Percentiles rank a stretch among this genome's conserved stretches.
phyloP scores from a whole-genome alignment of 2,797 vertebrate genomes.

The Poecilia gillii region DNA sequence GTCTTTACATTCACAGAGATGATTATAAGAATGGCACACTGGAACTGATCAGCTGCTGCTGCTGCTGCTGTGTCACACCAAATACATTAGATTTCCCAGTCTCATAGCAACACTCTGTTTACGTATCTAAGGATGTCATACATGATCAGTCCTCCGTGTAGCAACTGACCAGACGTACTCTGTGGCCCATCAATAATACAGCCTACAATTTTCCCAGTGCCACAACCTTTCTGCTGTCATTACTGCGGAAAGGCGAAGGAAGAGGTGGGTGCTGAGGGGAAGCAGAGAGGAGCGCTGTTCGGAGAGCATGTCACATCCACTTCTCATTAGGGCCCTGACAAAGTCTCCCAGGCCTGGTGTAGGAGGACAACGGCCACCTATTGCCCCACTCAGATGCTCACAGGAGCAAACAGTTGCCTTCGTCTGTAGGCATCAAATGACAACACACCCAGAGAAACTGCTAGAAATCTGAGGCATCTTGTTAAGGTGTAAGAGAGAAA shows the following conservation, averaged over 20 bases:
- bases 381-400: slow-evolving; percentile 43
- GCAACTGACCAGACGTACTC: slow-evolving; percentile 39
- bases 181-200: slow-evolving; percentile 69
- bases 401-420: slow-evolving; percentile 49
- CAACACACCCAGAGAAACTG: slow-evolving; percentile 36
- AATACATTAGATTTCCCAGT: slow-evolving; percentile 32
- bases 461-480: slow-evolving; percentile 49
- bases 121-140: slow-evolving; percentile 42
- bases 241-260: slow-evolving; percentile 31
- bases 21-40: slow-evolving; percentile 29
- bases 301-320: slow-evolving; percentile 61
- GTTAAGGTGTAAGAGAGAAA: slow-evolving; percentile 47
- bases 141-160: slow-evolving; percentile 19
- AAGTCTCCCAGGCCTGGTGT: slow-evolving; percentile 43
- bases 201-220: slow-evolving; percentile 46
- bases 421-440: slow-evolving; percentile 42
- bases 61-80: background rate
- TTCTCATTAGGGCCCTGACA: slow-evolving; percentile 64
- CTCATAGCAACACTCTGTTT: slow-evolving; percentile 47
- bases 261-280: slow-evolving; percentile 37
- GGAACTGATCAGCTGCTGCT: slow-evolving; percentile 26
- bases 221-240: slow-evolving; percentile 45
- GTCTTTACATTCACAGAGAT: slow-evolving; percentile 27
- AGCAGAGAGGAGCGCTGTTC: slow-evolving; percentile 25
- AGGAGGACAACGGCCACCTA: slow-evolving; percentile 56